Conservation (phyloP, 2,888 invertebrate genomes). For the Mythimna albipuncta region DNA sequence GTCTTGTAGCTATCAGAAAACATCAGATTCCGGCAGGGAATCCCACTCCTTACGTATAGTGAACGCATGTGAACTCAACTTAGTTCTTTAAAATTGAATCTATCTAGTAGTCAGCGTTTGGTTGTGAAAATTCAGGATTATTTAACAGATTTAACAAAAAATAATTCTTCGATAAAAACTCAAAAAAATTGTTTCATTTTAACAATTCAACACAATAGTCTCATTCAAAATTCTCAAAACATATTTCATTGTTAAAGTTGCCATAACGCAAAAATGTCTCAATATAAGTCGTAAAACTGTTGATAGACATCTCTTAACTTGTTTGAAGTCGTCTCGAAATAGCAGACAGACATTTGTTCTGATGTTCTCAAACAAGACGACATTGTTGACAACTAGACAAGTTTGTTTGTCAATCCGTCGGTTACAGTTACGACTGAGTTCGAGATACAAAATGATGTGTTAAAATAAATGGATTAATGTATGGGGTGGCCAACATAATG, state of each 20-base stretch:
- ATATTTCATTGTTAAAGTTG: conserved; percentile 33
- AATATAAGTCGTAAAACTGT: conserved; percentile 46
- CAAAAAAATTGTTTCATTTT: conserved; percentile 12
- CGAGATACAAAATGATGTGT: conserved; percentile 22
- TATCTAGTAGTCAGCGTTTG: too few species aligned
- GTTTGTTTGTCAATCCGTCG: conserved; percentile 47
- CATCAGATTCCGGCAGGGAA: too few species aligned
- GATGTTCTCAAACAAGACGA: conserved; percentile 35
- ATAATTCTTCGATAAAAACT: neutral
- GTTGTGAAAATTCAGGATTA: too few species aligned
- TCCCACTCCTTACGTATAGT: too few species aligned
- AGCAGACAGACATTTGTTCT: conserved; percentile 49
- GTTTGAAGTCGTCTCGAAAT: conserved; percentile 49
- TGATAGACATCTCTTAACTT: conserved; percentile 59
- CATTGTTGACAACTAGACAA: conserved; percentile 50
- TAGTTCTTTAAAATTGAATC: too few species aligned
- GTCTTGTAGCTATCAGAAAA: too few species aligned
- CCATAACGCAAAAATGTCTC: conserved; percentile 33
- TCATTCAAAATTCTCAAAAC: conserved; percentile 5
- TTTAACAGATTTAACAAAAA: too few species aligned
- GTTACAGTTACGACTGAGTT: conserved; percentile 23
- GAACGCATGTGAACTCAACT: too few species aligned
- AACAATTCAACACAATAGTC: conserved; percentile 12
- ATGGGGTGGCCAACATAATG: too few species aligned
- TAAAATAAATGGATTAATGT: conserved; percentile 22